Conservation (phyloP, 2,888 invertebrate species). For the Xestia c-nigrum region DNA sequence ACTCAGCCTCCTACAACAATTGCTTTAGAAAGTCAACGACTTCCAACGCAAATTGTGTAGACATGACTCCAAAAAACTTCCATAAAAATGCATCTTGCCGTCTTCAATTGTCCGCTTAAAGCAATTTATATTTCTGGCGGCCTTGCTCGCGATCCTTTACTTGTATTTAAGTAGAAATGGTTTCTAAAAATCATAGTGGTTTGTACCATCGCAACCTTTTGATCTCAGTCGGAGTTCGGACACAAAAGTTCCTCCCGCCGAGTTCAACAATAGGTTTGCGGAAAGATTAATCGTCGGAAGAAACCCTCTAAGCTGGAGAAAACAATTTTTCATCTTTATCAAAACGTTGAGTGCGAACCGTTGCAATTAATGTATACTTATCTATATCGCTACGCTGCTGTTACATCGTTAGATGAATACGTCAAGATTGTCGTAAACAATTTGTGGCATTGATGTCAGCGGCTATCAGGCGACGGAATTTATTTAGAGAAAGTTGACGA, state of each 20-base stretch:
- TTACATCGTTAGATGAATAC: constrained; percentile 57
- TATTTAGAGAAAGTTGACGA: neutral
- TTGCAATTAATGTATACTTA: constrained; percentile 70
- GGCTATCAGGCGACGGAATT: constrained; percentile 5
- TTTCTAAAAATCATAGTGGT: constrained; percentile 80
- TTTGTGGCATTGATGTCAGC: constrained; percentile 44
- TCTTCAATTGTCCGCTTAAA: constrained; percentile 64
- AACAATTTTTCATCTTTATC: constrained; percentile 90
- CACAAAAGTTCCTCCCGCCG: constrained; percentile 85
- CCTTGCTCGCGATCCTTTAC: constrained; percentile 53
- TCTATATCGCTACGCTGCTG: constrained; percentile 51
- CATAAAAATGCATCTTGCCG: constrained; percentile 59
- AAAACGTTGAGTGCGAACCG: constrained; percentile 81
- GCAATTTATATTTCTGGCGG: constrained; percentile 62
- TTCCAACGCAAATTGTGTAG: constrained; percentile 51
- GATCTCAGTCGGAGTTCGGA: constrained; percentile 83
- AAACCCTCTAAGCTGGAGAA: constrained; percentile 83
- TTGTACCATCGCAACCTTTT: constrained; percentile 83
- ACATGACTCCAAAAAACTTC: constrained; percentile 49
- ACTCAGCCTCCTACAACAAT: constrained; percentile 51
- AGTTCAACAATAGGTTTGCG: constrained; percentile 87
- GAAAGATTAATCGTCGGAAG: constrained; percentile 89
- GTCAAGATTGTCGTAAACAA: constrained; percentile 59
- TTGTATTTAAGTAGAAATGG: constrained; percentile 65
- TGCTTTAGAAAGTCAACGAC: constrained; percentile 44